Percentiles rank a stretch among this genome's conserved stretches.
Evolutionary conservation across 2,113 vertebrate genomes (phyloP).

Genomic region (Noturus placidus): DNA sequence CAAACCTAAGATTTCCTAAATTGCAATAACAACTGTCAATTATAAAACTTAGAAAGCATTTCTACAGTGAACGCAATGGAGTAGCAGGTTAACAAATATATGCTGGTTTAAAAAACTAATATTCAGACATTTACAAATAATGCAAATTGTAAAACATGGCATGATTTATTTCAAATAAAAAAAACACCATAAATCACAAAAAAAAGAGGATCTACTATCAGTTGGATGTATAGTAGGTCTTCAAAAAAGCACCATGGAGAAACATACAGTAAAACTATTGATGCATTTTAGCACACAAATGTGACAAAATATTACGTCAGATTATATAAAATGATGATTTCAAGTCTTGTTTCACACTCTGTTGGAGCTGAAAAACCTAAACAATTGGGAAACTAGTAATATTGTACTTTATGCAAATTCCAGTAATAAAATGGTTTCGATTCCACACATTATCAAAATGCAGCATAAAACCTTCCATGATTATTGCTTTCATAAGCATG

Average conservation of each 20-base stretch:
- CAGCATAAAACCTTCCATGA: slow-evolving; percentile 61
- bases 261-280: slow-evolving; percentile 59
- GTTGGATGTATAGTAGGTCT: slow-evolving; percentile 46
- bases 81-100: slow-evolving; percentile 15
- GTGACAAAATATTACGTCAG: slow-evolving; percentile 52
- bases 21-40: slow-evolving; percentile 47
- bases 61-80: neutral
- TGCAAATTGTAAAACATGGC: slow-evolving; percentile 20
- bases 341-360: slow-evolving; percentile 55
- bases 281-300: slow-evolving; percentile 50
- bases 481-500: slow-evolving; percentile 57
- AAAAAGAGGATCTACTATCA: slow-evolving; percentile 21
- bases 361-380: slow-evolving; percentile 49
- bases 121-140: slow-evolving; percentile 3
- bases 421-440: slow-evolving; percentile 55
- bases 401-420: slow-evolving; percentile 55
- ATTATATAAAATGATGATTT: slow-evolving; percentile 53
- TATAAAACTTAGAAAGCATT: slow-evolving; percentile 38
- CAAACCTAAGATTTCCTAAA: slow-evolving; percentile 47
- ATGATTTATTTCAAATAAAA: slow-evolving; percentile 41
- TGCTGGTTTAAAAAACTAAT: slow-evolving; percentile 10
- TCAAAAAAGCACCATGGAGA: slow-evolving; percentile 70
- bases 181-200: slow-evolving; percentile 34
- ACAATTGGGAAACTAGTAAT: slow-evolving; percentile 31
- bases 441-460: slow-evolving; percentile 55